These are phyloP conservation scores for Cephus rjabovi DNA, from an alignment of 2,888 invertebrate genomes.

Conservation along the genomic window DNA sequence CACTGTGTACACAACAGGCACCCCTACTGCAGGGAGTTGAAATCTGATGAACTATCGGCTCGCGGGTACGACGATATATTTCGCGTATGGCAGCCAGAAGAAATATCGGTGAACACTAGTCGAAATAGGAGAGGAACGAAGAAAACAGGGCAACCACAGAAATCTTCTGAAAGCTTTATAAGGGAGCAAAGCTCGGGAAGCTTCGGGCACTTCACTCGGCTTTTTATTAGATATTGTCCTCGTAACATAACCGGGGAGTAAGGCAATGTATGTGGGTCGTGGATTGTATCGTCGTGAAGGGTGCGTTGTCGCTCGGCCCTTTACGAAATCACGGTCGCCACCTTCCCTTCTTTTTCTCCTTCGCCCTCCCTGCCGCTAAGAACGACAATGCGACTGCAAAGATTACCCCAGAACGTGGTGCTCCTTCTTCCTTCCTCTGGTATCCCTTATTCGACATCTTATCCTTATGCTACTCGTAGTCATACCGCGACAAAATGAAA, in stretches of 20 bases:
- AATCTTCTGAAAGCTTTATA: constrained; percentile 34
- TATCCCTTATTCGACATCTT: not conserved
- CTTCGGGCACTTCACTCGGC: constrained; percentile 36
- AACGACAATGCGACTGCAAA: constrained; percentile 20
- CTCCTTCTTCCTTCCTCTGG: constrained; percentile 13
- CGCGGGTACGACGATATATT: not conserved
- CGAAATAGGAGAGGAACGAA: not conserved
- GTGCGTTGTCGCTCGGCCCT: not conserved
- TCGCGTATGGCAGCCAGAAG: too few species aligned
- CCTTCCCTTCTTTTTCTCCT: not conserved
- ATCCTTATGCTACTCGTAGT: not conserved
- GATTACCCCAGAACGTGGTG: constrained; percentile 35
- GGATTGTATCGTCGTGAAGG: constrained; percentile 14
- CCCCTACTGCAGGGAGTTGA: not conserved
- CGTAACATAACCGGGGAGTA: constrained; percentile 42
- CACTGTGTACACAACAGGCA: not conserved
- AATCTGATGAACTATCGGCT: not conserved
- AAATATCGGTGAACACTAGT: not conserved
- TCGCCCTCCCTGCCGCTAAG: not conserved
- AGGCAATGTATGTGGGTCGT: constrained; percentile 31
- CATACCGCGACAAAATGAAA: constrained; percentile 40
- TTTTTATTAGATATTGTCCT: constrained; percentile 57
- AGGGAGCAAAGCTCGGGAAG: constrained; percentile 21
- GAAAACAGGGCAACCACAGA: constrained; percentile 4
- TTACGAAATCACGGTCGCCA: constrained; percentile 12